Base-by-base conservation (phyloP, 2,113 vertebrate species). In the Axis porcinus region DNA sequence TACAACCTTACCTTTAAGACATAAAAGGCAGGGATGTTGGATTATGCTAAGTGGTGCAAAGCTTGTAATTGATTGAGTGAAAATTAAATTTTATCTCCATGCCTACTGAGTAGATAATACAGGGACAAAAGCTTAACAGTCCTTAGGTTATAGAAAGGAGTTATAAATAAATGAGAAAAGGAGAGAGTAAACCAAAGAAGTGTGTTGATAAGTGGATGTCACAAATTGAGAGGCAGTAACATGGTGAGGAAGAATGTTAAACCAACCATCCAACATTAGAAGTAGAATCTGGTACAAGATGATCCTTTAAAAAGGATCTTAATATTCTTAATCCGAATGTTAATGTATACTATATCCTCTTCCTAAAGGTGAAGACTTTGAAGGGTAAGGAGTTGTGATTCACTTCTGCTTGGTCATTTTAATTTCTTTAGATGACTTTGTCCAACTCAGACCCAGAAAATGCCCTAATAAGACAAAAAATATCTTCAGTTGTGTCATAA, bases 191-290 rank as follows among this genome's bases (percentile, higher is more conserved):
- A 97, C 95, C 50, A 91, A 96, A 94, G 70, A 97, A 87, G 86
- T 94, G 36, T 92, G 94, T 92, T 95, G 36, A 95, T 91, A 97
- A 97, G 78, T 91, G 54, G 95, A 89, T 96, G 79, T 90, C 87
- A 98, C 55, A 93, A 89, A 93, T 17, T 28, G 30, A 14, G 13
- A 13, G 28, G 25, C 45, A 58, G 79, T 27, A 50, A 10, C 21
- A 10, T 7, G 6, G 5, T 52, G 4, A 5, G 96, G 43, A 95
- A 96, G 96, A 67, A 43, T 97, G 96, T 95, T 76, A 96, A 96
- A 97, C 67, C 52, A 96, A 70, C 50, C 57, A 5, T 19, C 11
- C 12, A 6, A 15, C 2, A 11, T 52, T n/a, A 43, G 30, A 89
- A 13, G 7, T 8, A 55, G 64, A 19, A 7, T 14, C 62, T 27